Base-by-base conservation (phyloP, 1,140 invertebrate species). In the Druon quercuslanigerum region DNA sequence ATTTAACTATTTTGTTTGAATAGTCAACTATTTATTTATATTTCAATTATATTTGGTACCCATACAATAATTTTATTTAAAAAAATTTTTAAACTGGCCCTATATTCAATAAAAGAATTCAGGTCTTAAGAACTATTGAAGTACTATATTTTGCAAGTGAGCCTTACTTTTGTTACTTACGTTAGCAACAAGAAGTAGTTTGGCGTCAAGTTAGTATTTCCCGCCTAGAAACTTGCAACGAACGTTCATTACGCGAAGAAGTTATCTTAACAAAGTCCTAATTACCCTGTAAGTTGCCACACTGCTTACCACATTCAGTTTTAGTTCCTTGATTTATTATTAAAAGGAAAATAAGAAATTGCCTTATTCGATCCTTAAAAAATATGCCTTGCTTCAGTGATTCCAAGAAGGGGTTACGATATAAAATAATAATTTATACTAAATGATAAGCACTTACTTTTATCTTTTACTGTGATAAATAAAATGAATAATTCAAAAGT, bases 291-390 rank as follows among this genome's bases (percentile, higher is more conserved):
- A 40, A 46, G 60, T 66, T 20, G 57, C 25, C 57, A 33, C 57
- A 14, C 25, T 33, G 13, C 25, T 33, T 33, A 40, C 60, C 40
- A n/a, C 13, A 16, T 33, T 33, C n/a, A 16, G 9, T n/a, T 66
- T 60, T 66, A 66, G 20, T 33, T 40, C 13, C 40, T 66, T 66
- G 60, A 66, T 66, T 66, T 66, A 66, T 66, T 40, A 14, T 66
- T 66, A 14, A n/a, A 25, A n/a, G 40, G 14, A 5, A 40, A 66
- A 66, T 66, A 40, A 66, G 16, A 14, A n/a, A 33, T 40, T 33
- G 14, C n/a, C n/a, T 16, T 40, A 8, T 60, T 6, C 19, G 16
- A 5, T 54, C n/a, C 52, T 17, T 16, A 17, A 46, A 33, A 46
- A 46, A 0, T 11, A 46, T 8, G 1, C 9, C 9, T 46, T 46